Evolutionary conservation across 2,888 invertebrate genomes (phyloP).

Genomic region (Schrankia costaestrigalis): DNA sequence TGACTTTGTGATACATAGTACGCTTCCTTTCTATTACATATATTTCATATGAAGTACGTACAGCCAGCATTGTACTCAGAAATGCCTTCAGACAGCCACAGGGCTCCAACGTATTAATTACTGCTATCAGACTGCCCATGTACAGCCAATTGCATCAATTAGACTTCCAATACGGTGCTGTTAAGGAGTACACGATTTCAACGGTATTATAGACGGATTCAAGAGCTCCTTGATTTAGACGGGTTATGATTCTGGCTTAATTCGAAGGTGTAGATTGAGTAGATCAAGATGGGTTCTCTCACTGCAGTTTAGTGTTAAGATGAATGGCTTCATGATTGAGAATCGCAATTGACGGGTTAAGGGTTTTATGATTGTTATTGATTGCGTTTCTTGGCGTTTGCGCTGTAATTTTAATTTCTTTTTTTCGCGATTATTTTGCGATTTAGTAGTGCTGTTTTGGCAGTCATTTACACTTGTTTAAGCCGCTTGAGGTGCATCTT

Average conservation of each 20-base stretch:
- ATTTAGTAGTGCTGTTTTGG: no score
- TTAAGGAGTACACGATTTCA: conserved; percentile 15
- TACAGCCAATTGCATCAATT: conserved; percentile 57
- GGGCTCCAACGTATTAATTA: conserved; percentile 46
- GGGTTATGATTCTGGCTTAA: conserved; percentile 22
- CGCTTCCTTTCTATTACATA: background rate
- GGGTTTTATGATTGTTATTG: no score
- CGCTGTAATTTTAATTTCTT: no score
- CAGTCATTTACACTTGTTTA: no score
- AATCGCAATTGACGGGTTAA: no score
- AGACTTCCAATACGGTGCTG: conserved; percentile 27
- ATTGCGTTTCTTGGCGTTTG: no score
- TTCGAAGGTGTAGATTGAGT: conserved; percentile 26
- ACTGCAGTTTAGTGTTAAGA: conserved; percentile 6
- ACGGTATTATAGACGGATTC: conserved; percentile 11
- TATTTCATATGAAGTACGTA: background rate
- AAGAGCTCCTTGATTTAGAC: conserved; percentile 15
- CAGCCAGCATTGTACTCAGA: conserved; percentile 10
- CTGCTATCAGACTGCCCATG: conserved; percentile 46
- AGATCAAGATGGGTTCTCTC: conserved; percentile 9
- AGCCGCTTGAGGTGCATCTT: no score
- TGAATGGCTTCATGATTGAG: conserved; percentile 1
- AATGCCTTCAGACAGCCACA: conserved; percentile 13
- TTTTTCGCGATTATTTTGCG: no score
- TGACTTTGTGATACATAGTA: background rate